phyloP scores from a whole-genome alignment of 2,888 invertebrate genomes.

The Ecliptopera silaceata region DNA sequence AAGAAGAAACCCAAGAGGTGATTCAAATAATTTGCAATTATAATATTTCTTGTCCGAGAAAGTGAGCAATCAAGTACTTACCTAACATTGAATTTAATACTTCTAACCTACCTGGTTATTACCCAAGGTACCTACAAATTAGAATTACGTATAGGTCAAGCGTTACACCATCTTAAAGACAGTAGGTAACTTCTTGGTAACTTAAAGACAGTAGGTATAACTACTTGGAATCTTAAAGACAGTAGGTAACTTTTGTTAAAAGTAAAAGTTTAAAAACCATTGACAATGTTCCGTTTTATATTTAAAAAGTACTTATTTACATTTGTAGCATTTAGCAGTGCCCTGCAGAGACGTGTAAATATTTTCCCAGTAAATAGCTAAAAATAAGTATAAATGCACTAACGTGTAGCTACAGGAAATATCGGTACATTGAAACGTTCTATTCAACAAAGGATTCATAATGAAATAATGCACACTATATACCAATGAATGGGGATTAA shows the following conservation, averaged over 20 bases:
- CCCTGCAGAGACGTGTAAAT: too few species aligned
- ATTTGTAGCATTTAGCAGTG: too few species aligned
- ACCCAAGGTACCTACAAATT: background rate
- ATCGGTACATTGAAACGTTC: constrained; percentile 9
- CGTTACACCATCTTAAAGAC: too few species aligned
- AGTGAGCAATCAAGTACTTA: constrained; percentile 11
- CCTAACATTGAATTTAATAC: constrained; percentile 2
- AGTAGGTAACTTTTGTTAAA: too few species aligned
- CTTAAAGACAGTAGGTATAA: too few species aligned
- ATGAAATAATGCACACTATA: constrained; percentile 17
- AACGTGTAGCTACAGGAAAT: constrained; percentile 14
- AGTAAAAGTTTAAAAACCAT: too few species aligned
- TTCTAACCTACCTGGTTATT: background rate
- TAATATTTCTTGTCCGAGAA: constrained; percentile 12
- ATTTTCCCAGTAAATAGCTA: background rate
- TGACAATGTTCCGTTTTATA: too few species aligned
- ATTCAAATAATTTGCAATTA: constrained; percentile 11
- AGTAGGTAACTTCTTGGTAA: too few species aligned
- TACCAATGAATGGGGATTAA: constrained; percentile 10
- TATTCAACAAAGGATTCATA: constrained; percentile 12
- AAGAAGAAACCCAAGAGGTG: constrained; percentile 16
- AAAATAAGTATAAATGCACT: background rate
- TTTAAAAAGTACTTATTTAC: too few species aligned
- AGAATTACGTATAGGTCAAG: too few species aligned
- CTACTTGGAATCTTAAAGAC: too few species aligned